phyloP scores from a whole-genome alignment of 2,797 vertebrate genomes.

The Acropternis orthonyx region DNA sequence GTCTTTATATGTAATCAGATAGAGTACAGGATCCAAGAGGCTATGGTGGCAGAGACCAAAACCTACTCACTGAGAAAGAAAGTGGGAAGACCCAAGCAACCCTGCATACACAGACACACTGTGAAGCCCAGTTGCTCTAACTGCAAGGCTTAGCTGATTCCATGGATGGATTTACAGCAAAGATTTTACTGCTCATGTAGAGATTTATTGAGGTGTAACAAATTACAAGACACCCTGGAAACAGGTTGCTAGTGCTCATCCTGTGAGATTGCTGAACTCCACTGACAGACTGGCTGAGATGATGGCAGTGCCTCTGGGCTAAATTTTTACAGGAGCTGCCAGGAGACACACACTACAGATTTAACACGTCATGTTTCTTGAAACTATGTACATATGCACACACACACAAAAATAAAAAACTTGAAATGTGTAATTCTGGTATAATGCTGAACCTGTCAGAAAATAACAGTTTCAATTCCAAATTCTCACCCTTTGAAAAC shows the following conservation, averaged over 20 bases:
- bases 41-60: background rate
- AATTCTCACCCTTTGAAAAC: conserved; percentile 5
- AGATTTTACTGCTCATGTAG: background rate
- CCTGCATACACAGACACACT: background rate
- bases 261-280: conserved; percentile 6
- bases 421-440: background rate
- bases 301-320: background rate
- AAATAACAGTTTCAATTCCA: conserved; percentile 11
- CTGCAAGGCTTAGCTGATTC: background rate
- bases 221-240: background rate
- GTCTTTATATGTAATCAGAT: background rate
- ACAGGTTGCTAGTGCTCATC: background rate
- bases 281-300: background rate
- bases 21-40: background rate
- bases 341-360: background rate
- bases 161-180: background rate
- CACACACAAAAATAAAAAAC: no score
- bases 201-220: conserved; percentile 36
- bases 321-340: conserved; percentile 13
- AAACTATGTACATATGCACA: background rate
- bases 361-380: background rate
- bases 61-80: background rate
- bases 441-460: background rate
- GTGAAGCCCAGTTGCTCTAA: background rate
- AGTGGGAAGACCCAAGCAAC: background rate